A percentile compares a stretch with the other conserved stretches of the same genome.
phyloP scores from a whole-genome alignment of 30 jellyfish, hydroid and myxozoan genomes.

The Turritopsis dohrnii region DNA sequence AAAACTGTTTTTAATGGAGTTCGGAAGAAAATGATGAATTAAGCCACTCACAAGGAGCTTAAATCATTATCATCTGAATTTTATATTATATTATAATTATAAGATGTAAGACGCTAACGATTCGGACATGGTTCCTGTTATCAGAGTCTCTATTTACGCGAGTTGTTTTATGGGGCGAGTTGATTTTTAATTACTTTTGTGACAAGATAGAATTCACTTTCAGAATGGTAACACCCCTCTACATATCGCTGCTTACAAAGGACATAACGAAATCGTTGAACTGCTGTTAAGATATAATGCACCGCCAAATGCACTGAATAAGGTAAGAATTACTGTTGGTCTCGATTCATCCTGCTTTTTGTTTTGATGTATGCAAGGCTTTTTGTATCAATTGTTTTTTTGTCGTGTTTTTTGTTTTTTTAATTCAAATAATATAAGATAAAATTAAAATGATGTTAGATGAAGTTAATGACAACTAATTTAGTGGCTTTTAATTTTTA shows the following conservation, averaged over 20 bases:
- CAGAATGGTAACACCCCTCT: constrained; percentile 93
- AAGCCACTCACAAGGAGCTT: no score
- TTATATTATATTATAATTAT: no score
- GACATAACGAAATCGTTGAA: constrained; percentile 46
- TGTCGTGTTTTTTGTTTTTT: neutral
- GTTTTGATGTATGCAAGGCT: neutral
- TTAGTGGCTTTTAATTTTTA: no score
- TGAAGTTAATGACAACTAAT: no score
- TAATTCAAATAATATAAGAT: no score
- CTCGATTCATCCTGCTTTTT: no score
- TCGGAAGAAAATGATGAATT: no score
- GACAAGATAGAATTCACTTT: neutral
- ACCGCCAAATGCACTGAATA: constrained; percentile 82
- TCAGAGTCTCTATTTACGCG: neutral
- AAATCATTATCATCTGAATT: no score
- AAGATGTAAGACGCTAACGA: no score
- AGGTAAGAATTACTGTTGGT: constrained; percentile 38
- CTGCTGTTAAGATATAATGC: constrained; percentile 70
- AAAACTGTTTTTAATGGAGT: no score
- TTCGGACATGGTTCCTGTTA: no score
- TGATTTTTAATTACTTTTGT: neutral
- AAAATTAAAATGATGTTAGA: no score
- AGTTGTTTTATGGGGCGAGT: neutral
- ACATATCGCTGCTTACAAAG: constrained; percentile 75
- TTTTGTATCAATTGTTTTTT: neutral